Evolutionary conservation across 2,888 invertebrate genomes (phyloP), one percentile per base, ranked within the genome.

Genomic region (Metellina segmentata): DNA sequence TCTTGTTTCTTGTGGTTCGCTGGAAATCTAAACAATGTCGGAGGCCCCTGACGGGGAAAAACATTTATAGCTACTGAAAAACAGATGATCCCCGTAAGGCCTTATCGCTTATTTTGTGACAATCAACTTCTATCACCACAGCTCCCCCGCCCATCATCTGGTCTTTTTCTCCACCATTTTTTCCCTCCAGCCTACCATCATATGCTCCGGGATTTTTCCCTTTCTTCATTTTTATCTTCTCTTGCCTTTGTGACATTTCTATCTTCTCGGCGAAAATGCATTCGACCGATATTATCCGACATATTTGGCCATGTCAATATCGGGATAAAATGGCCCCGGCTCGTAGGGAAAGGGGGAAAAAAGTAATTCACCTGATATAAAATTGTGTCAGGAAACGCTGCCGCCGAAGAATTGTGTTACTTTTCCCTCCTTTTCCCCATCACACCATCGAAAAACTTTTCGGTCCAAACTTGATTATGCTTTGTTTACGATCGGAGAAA

Each of bases 41-140:
- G 48, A n/a, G 8, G 4, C n/a, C 78, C 53, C n/a, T 9, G 34
- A 11, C 20, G 20, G 53, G 34, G 79, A 20, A 79, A 61, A 34
- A 79, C 53, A 79, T 79, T 20, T 79, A 79, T 79, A 69, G 53
- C 16, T 79, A 49, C 71, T 48, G 49, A 72, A 72, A 53, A 81
- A 72, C 19, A 74, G 79, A 81, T 81, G 61, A 79, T 53, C 71
- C 81, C 88, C 69, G 61, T 13, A 74, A 81, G 81, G 81, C 69
- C 81, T 88, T 81, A 81, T 88, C 81, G 81, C 81, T 88, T 88
- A 88, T 61, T 88, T 88, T 81, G 88, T 88, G 88, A 88, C 88
- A 81, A 88, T 81, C 88, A 81, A 81, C 69, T 88, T 74, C 81
- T 61, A 86, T 79, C 78, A 78, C 71, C 61, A 9, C 77, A 34